Conservation (phyloP, 2,797 vertebrate genomes). For the Sebastes taczanowskii region DNA sequence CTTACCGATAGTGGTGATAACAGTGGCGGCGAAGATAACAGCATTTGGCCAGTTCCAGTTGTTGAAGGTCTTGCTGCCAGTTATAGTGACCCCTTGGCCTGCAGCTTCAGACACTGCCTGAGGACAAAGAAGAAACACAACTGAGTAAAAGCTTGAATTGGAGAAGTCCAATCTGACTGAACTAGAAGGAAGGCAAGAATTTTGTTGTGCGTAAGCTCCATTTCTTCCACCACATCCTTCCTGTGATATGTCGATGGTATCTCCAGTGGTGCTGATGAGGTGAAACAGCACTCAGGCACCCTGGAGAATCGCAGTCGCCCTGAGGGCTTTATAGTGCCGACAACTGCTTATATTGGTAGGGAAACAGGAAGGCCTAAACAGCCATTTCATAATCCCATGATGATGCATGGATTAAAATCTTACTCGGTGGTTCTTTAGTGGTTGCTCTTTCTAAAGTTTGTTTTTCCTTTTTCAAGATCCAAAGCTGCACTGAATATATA, state of each 20-base stretch:
- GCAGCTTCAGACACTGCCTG: slow-evolving; percentile 93
- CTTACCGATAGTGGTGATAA: slow-evolving; percentile 97
- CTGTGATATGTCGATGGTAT: slow-evolving; percentile 59
- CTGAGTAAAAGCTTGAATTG: background rate
- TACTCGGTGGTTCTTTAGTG: slow-evolving; percentile 20
- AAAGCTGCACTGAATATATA: background rate
- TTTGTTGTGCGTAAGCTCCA: slow-evolving; percentile 29
- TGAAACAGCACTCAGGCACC: slow-evolving; percentile 41
- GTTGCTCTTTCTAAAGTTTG: background rate
- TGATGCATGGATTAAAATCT: slow-evolving; percentile 28
- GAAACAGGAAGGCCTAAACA: slow-evolving; percentile 68
- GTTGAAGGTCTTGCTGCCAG: slow-evolving; percentile 93
- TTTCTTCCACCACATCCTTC: slow-evolving; percentile 69
- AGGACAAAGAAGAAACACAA: slow-evolving; percentile 1
- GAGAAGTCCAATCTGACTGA: background rate
- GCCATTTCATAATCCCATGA: slow-evolving; percentile 47
- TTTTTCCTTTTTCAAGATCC: background rate
- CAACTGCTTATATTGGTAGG: slow-evolving; percentile 41
- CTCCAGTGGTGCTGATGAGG: slow-evolving; percentile 46
- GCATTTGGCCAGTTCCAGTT: slow-evolving; percentile 99
- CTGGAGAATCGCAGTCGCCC: slow-evolving; percentile 41
- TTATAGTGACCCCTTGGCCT: slow-evolving; percentile 94
- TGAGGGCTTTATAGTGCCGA: slow-evolving; percentile 34
- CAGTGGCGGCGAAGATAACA: slow-evolving; percentile 97
- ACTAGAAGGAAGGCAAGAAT: slow-evolving; percentile 29